Evolutionary conservation across 2,797 vertebrate genomes (phyloP), one percentile per base, ranked within the genome.

Genomic region (Periophthalmus magnuspinnatus): DNA sequence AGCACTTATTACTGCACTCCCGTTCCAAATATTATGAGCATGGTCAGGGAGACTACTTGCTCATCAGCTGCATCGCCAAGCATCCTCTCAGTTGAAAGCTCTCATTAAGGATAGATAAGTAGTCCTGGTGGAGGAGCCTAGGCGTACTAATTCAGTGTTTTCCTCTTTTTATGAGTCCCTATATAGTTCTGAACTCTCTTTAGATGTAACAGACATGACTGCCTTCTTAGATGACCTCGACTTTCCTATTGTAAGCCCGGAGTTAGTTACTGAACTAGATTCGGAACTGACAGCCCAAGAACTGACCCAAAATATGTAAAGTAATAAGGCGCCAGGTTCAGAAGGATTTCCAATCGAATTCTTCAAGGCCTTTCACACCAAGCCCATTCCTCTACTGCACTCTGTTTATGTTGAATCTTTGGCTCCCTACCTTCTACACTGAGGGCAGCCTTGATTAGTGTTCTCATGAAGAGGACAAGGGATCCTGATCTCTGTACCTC

Each of bases 401-500:
- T 60, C 67, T 34, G 60, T 63, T 45, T 62, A 63, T 41, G 0
- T 19, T 5, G 50, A 70, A 55, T 63, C 68, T 28, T 6, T 63
- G 68, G 68, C 4, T 63, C 21, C 22, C 68, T 63, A 3, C 59
- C 48, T 3, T 36, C 47, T n/a, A 61, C 61, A 5, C 54, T 63
- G 22, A 71, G 69, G 6, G 74, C 60, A 13, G 74, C 65, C 19
- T 61, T 72, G 28, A 62, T 62, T 4, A 59, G 8, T 34, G 48
- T 76, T 19, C 67, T 75, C 9, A 33, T 60, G n/a, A 55, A 75
- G 75, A 66, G 66, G 33, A 73, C 67, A 14, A 70, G 76, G 4
- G 69, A 78, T 57, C 19, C 63, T 0, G 50, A 67, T 2, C 1
- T 67, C 1, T 78, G 47, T 14, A 36, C 22, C 8, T 79, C 69